Evolutionary conservation across 2,888 invertebrate genomes (phyloP), one percentile per base, ranked within the genome.

Genomic region (Platycheirus albimanus): DNA sequence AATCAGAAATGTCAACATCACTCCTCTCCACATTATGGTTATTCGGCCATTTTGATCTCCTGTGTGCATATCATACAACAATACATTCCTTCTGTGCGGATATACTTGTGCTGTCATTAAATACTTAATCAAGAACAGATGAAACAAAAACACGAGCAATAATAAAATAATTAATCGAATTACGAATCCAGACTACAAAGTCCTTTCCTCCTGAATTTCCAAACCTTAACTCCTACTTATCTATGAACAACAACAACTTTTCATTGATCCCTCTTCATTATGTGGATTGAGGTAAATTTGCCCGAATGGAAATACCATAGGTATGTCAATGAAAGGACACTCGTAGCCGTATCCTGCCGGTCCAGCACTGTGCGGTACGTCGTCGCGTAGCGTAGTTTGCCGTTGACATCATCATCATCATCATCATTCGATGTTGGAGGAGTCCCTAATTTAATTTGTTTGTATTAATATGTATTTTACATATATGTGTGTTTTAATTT

Each of bases 131-230:
- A 38, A 70, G 28, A 69, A 45, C 33, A 28, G 49, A 28, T n/a
- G 11, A 7, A 45, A 19, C 1, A 15, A 56, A 24, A 38, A 58
- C 30, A 24, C n/a, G 36, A 61, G 8, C 61, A 49, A 61, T 76
- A 76, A 76, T 43, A 63, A 77, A 56, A 70, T 70, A 64, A 70
- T 70, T 70, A 70, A 77, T 77, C 28, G 33, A 77, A 77, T 77
- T 49, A 69, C 13, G n/a, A 41, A 13, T 41, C 38, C 30, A 33
- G 5, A 33, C 30, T 4, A 76, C 67, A 58, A 54, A 66, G n/a
- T n/a, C n/a, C n/a, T n/a, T n/a, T n/a, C n/a, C n/a, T n/a, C n/a
- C n/a, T n/a, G 69, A 61, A 36, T 36, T 19, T 51, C 8, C 17
- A 47, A 20, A 11, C 47, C n/a, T 11, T 58, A 51, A 15, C 52